Evolutionary conservation across 2,888 invertebrate genomes (phyloP).

Genomic region (Trachelus troglodyta): DNA sequence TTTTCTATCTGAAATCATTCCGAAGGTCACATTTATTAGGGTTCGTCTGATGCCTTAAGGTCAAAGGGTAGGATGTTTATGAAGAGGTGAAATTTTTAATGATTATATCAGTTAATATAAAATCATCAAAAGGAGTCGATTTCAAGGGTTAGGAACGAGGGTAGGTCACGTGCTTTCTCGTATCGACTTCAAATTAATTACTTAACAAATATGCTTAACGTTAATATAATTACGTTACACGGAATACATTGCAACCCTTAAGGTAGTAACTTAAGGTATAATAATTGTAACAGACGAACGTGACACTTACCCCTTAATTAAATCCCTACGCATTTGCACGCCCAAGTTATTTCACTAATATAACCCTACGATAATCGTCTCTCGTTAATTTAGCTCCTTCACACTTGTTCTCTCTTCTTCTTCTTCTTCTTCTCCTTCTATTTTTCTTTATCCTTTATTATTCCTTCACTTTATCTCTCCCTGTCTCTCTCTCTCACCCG

Average conservation of each 20-base stretch:
- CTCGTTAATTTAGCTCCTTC: slow-evolving; percentile 17
- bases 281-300: slow-evolving; percentile 1
- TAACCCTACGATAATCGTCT: slow-evolving; percentile 25
- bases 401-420: not conserved
- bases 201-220: not conserved
- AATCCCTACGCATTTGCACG: slow-evolving; percentile 30
- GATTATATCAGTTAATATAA: not conserved
- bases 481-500: not conserved
- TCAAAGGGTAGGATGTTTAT: not conserved
- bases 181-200: not conserved
- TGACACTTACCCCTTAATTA: slow-evolving; percentile 33
- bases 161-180: not conserved
- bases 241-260: not conserved
- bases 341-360: slow-evolving; percentile 20
- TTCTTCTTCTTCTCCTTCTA: not conserved
- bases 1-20: slow-evolving; percentile 31
- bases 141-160: not conserved
- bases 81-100: not conserved
- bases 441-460: not conserved
- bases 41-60: not conserved
- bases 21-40: not conserved
- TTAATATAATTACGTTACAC: not conserved
- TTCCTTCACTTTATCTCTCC: not conserved
- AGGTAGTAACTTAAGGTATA: not conserved
- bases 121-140: not conserved